Evolutionary conservation across 1,140 invertebrate species (phyloP).

Genomic region (Calycopis cecrops): DNA sequence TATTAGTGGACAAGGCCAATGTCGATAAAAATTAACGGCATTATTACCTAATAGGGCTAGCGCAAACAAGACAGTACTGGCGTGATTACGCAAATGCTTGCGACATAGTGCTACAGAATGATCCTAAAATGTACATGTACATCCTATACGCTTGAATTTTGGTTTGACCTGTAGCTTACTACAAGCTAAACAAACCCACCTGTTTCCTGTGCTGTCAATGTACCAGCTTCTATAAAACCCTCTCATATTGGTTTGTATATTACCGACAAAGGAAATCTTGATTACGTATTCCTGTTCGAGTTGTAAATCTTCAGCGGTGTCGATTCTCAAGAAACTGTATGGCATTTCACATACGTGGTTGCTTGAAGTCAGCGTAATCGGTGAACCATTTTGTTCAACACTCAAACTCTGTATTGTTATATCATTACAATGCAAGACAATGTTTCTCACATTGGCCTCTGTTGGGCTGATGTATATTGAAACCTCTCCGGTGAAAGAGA

Average conservation of each 20-base stretch:
- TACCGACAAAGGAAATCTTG: conserved; percentile 56
- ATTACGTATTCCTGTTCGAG: conserved; percentile 38
- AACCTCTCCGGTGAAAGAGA: conserved; percentile 78
- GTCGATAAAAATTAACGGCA: too few relatives aligned
- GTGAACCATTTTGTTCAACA: conserved; percentile 19
- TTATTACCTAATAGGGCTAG: too few relatives aligned
- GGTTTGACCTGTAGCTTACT: too few relatives aligned
- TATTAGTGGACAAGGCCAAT: too few relatives aligned
- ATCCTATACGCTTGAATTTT: background rate
- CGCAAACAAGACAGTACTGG: too few relatives aligned
- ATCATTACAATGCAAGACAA: conserved; percentile 81
- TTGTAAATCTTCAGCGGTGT: conserved; percentile 27
- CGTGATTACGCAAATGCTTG: too few relatives aligned
- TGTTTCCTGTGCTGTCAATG: conserved; percentile 41
- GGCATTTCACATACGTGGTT: conserved; percentile 40
- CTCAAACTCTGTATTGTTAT: conserved; percentile 63
- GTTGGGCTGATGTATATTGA: conserved; percentile 62
- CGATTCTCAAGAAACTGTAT: conserved; percentile 49
- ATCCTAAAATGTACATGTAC: too few relatives aligned
- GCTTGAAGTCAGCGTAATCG: conserved; percentile 23
- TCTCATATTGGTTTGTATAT: conserved; percentile 68
- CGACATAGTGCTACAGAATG: too few relatives aligned
- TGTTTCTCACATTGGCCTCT: conserved; percentile 37
- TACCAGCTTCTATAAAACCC: conserved; percentile 78
- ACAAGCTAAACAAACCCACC: too few relatives aligned